Conservation (phyloP, 2,113 vertebrate species). For the Cyrtonyx montezumae region DNA sequence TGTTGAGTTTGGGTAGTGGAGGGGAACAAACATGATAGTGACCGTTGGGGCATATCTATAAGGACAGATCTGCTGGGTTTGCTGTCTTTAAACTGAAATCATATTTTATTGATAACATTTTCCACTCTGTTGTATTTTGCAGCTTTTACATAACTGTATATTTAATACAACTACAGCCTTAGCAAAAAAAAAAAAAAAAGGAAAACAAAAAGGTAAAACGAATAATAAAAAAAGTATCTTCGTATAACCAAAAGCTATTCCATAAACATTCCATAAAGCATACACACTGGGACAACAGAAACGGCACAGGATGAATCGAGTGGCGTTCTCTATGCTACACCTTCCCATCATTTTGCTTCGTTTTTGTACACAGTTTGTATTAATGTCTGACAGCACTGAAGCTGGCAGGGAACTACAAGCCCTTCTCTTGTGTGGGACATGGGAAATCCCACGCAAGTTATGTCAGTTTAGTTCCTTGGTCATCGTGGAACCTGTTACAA, state of each 20-base stretch:
- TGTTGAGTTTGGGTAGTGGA: neutral
- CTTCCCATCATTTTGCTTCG: neutral
- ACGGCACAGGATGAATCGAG: neutral
- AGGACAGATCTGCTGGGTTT: neutral
- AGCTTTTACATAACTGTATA: neutral
- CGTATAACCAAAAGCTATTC: neutral
- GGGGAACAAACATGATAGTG: neutral
- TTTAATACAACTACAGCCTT: neutral
- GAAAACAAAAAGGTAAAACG: neutral
- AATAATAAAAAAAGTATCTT: neutral
- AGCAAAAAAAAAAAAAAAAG: neutral
- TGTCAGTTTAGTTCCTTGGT: neutral
- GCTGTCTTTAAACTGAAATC: neutral
- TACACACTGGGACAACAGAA: neutral
- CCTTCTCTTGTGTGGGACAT: neutral
- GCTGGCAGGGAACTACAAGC: neutral
- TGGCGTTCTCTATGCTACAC: neutral
- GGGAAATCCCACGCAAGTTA: neutral
- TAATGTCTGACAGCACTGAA: neutral
- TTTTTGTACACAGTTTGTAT: neutral
- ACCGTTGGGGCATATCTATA: neutral
- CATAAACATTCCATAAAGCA: fast-evolving
- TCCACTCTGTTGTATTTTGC: neutral
- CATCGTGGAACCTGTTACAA: neutral
- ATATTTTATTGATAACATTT: fast-evolving